A percentile compares a stretch with the other conserved stretches of the same genome.
Conservation (phyloP, 2,113 vertebrate species). For the Naja naja region DNA sequence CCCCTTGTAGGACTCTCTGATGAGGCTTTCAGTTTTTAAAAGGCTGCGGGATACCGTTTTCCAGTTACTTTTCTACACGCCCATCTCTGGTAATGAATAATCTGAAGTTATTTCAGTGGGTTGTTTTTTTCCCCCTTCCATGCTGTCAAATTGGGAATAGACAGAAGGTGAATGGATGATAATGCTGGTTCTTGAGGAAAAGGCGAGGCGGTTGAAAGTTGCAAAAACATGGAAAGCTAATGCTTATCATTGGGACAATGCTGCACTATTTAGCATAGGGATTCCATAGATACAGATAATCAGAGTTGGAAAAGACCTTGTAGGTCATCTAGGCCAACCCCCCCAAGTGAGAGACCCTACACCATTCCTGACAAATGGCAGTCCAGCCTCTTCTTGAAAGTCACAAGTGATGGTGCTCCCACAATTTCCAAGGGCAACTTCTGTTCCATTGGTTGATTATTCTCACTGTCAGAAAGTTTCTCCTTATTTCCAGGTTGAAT, state of each 20-base stretch:
- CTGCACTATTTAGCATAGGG: background rate
- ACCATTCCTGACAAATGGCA: too few relatives aligned
- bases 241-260: background rate
- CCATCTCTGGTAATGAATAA: background rate
- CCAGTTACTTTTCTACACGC: background rate
- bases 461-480: too few relatives aligned
- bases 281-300: background rate
- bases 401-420: too few relatives aligned
- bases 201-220: background rate
- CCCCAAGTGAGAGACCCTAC: too few relatives aligned
- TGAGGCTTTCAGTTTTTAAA: background rate
- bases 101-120: background rate
- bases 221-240: background rate
- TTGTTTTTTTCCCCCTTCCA: background rate
- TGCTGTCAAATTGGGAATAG: background rate
- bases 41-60: background rate
- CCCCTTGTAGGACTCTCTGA: too few relatives aligned
- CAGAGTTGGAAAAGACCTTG: too few relatives aligned
- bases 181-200: background rate
- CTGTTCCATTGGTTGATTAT: too few relatives aligned
- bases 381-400: too few relatives aligned
- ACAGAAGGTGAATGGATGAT: background rate
- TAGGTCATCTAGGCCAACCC: too few relatives aligned
- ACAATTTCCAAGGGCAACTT: too few relatives aligned
- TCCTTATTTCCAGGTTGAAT: too few relatives aligned